Conservation (phyloP, 2,888 invertebrate species). For the Scaptomyza caliginosa region DNA sequence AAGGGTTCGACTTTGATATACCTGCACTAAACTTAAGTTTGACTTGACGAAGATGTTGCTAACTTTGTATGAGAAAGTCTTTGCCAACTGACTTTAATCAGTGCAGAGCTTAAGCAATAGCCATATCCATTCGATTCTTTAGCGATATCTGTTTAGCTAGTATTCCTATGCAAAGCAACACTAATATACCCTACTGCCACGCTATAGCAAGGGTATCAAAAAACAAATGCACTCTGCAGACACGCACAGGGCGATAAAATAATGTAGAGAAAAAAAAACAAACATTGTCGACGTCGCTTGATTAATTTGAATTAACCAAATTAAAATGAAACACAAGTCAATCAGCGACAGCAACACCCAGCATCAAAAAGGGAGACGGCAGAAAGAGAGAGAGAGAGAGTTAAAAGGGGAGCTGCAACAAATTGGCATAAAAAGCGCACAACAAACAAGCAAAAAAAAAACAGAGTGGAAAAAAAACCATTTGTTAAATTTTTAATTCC, state of each 20-base stretch:
- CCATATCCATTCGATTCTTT: too few species aligned
- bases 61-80: too few species aligned
- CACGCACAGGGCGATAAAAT: constrained; percentile 34
- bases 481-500: constrained; percentile 63
- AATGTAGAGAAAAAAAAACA: constrained; percentile 32
- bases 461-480: constrained; percentile 16
- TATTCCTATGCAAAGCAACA: too few species aligned
- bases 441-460: constrained; percentile 32
- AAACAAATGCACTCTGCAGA: constrained; percentile 42
- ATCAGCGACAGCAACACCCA: constrained; percentile 76
- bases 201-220: constrained; percentile 3
- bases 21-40: not conserved
- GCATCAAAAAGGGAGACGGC: constrained; percentile 15
- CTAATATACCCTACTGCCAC: not conserved
- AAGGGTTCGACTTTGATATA: not conserved
- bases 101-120: too few species aligned
- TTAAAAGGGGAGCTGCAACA: constrained; percentile 14
- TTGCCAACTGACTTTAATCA: too few species aligned
- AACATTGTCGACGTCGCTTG: constrained; percentile 80
- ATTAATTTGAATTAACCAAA: constrained; percentile 84
- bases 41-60: too few species aligned
- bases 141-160: too few species aligned
- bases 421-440: constrained; percentile 50
- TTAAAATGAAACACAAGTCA: constrained; percentile 83
- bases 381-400: not conserved